Base-by-base conservation (phyloP, 1,140 invertebrate genomes). In the Rhyzopertha dominica region DNA sequence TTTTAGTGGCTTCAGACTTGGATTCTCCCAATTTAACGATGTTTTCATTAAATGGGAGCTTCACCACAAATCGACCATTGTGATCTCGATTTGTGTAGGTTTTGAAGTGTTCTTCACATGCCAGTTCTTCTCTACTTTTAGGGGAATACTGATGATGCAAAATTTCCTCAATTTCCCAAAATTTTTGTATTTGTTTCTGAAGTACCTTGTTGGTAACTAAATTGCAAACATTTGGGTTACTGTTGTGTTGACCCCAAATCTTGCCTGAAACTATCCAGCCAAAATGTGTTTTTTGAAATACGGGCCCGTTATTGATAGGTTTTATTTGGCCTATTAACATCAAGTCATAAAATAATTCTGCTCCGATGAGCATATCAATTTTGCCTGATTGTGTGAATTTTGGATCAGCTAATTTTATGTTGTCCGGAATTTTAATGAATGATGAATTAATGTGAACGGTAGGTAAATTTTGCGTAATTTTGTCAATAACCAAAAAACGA, bases 131-230 rank as follows among this genome's bases (percentile, higher is more conserved):
- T 45, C 25, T 1, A 49, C 3, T n/a, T 59, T 50, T 43, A 57
- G 44, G 32, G 43, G 28, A 3, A 54, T 20, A 22, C 59, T 61
- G 2, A 42, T 41, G 35, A 2, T 5, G 8, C 18, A 53, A 43
- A n/a, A 48, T 14, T 8, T 55, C 47, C 31, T 64, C n/a, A n/a
- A n/a, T n/a, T n/a, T n/a, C n/a, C n/a, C n/a, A n/a, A n/a, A n/a
- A n/a, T n/a, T n/a, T n/a, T 62, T 4, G 59, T 0, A 22, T 57
- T 43, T 58, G 59, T 63, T 28, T 65, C 62, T 30, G 29, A 25
- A 9, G 17, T 8, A n/a, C 20, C 7, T 28, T 28, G 17, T 7
- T 38, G 8, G 36, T 34, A 8, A 8, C 10, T 8, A n/a, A 16
- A 14, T 34, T 34, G 7, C 31, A n/a, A n/a, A n/a, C n/a, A n/a